A percentile compares a stretch with the other conserved stretches of the same genome.
Conservation (phyloP, 2,888 invertebrate species). For the Aphrophora alni region DNA sequence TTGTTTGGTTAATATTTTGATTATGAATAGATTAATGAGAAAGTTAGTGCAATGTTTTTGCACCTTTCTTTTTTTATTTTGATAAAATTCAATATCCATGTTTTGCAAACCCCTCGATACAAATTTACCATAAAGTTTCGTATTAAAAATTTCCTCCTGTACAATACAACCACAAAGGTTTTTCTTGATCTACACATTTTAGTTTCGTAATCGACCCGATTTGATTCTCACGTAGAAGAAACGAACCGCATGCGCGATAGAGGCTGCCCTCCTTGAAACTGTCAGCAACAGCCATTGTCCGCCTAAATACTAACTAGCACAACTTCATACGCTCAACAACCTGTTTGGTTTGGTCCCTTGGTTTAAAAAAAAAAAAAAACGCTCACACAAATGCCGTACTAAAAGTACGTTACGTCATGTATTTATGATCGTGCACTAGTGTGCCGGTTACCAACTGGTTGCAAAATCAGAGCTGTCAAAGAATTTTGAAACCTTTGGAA, state of each 20-base stretch:
- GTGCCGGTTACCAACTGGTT: not conserved
- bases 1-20: too few relatives aligned
- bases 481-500: not conserved
- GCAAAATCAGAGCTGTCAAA: not conserved
- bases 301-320: not conserved
- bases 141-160: too few relatives aligned
- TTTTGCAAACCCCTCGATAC: too few relatives aligned
- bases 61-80: too few relatives aligned
- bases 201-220: not conserved
- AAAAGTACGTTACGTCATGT: not conserved
- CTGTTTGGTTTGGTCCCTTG: not conserved
- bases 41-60: too few relatives aligned
- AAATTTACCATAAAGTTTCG: too few relatives aligned
- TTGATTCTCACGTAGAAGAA: not conserved
- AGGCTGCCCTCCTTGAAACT: not conserved
- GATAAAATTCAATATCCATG: too few relatives aligned
- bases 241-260: not conserved
- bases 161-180: too few relatives aligned
- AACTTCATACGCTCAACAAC: not conserved
- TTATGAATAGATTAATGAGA: too few relatives aligned
- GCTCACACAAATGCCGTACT: not conserved
- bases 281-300: not conserved
- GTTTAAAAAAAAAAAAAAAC: too few relatives aligned
- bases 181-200: too few relatives aligned
- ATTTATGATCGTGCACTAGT: not conserved